phyloP scores from a whole-genome alignment of 2,113 vertebrate species.

The Osmerus mordax region DNA sequence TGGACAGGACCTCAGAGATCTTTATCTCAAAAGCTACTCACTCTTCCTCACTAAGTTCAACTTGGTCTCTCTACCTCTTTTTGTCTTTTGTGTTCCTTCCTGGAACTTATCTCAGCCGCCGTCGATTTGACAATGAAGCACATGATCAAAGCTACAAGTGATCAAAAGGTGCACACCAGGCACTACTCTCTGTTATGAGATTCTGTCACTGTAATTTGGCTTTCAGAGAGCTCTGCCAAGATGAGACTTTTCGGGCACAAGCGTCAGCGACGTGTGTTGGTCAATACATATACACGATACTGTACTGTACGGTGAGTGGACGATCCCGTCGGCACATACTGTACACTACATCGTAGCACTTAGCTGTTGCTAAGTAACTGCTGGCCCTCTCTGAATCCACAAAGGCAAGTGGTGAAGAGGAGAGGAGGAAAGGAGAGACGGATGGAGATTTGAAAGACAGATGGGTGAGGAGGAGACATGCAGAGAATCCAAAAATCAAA shows the following conservation, averaged over 20 bases:
- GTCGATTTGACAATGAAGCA: too few species aligned
- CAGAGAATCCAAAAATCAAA: background rate
- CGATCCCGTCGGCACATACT: background rate
- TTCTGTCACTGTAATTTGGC: too few species aligned
- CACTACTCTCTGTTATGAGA: too few species aligned
- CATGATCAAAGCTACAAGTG: too few species aligned
- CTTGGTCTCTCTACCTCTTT: too few species aligned
- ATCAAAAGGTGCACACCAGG: too few species aligned
- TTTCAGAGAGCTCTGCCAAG: too few species aligned
- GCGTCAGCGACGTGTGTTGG: too few species aligned
- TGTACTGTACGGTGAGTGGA: slow-evolving; percentile 14
- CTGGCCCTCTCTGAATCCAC: slow-evolving; percentile 36
- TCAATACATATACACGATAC: too few species aligned
- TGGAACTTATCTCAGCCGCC: too few species aligned
- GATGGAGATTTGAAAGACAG: background rate
- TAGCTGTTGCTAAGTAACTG: slow-evolving; percentile 58
- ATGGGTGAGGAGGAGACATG: background rate
- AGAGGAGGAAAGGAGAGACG: background rate
- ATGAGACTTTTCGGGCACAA: too few species aligned
- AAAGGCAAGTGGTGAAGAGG: slow-evolving; percentile 1
- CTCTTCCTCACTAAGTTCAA: background rate
- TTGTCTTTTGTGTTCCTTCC: background rate
- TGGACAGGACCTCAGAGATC: slow-evolving; percentile 2
- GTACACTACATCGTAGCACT: slow-evolving; percentile 22
- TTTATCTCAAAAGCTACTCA: background rate